Evolutionary conservation across 2,113 vertebrate species (phyloP), one percentile per base, ranked within the genome.

Genomic region (Ancistrus triradiatus): DNA sequence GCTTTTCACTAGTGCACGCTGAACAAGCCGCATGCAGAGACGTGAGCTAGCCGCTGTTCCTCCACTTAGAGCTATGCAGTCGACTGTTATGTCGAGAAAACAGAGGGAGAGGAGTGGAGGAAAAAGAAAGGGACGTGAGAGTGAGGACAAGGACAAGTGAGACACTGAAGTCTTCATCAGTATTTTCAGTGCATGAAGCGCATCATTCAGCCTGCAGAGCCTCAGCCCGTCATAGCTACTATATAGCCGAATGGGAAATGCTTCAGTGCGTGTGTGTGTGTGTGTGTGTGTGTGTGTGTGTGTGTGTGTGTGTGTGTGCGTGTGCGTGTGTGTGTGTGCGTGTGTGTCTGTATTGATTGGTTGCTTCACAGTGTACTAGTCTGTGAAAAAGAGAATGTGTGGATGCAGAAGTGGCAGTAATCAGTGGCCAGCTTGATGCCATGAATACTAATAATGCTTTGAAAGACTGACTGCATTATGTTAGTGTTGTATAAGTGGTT

Each of bases 121-220:
- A 24, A 7, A 24, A n/a, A 58, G 3, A 14, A 10, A 3, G 7
- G 7, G 14, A 19, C 33, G 21, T 14, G 15, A 58, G 6, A 13
- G 15, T 21, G 15, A 13, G 14, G 5, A n/a, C n/a, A 7, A 15
- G 11, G 22, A 10, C 15, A 15, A 11, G 10, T 14, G 6, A 38
- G 38, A 43, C 9, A 15, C 37, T 43, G 38, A 31, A 19, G n/a
- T n/a, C n/a, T n/a, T n/a, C 24, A 51, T 50, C 21, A 43, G 18
- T 37, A 52, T 27, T 50, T 50, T 62, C 21, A 24, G 31, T 52
- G 11, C 37, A 31, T 43, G 17, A 40, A 31, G 47, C 6, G n/a
- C 47, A 42, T 63, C 60, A 9, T 53, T 63, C 49, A 44, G 33
- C 8, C 21, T 27, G 47, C 35, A 25, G 37, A 52, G 15, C 37